Base-by-base conservation (phyloP, 2,888 invertebrate species). In the Allolobophora icterica region DNA sequence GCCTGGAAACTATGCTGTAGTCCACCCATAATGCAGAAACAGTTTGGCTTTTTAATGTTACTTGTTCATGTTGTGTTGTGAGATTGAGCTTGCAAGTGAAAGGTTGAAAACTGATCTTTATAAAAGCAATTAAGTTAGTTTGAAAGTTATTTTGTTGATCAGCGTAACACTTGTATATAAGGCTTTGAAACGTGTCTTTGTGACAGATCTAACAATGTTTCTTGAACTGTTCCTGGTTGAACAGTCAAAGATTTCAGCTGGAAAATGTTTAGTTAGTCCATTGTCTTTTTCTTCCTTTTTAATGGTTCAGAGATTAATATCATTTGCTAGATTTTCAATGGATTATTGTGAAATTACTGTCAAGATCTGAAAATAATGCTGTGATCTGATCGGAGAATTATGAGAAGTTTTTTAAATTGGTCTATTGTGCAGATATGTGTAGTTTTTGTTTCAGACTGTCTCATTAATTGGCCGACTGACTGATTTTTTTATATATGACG, bases 331-430 rank as follows among this genome's bases (percentile, higher is more conserved):
- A 71, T 71, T 71, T 71, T 71, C 13, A 52, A 24, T 52, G 71
- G 71, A 71, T 71, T 71, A n/a, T n/a, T n/a, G 30, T n/a, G 71
- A n/a, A n/a, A 71, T n/a, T 71, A 71, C 52, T 52, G 71, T n/a
- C n/a, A 17, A 71, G 30, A 71, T 71, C n/a, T 71, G 30, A 71
- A n/a, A 52, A 8, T 8, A 13, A n/a, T 71, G 71, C 71, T 71
- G 71, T 71, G 71, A 71, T 71, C 71, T 71, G 71, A 71, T 8
- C n/a, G 8, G 71, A 71, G 30, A 71, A 71, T 30, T 71, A n/a
- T 71, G 30, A 11, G n/a, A 30, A 30, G 8, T 30, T 71, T n/a
- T 71, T 4, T 21, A 24, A 52, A 8, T 52, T 0, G 30, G n/a
- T n/a, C 11, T 30, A 71, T n/a, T 71, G 52, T n/a, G n/a, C n/a